Conservation (phyloP, 2,888 invertebrate species). For the Acleris sparsana region DNA sequence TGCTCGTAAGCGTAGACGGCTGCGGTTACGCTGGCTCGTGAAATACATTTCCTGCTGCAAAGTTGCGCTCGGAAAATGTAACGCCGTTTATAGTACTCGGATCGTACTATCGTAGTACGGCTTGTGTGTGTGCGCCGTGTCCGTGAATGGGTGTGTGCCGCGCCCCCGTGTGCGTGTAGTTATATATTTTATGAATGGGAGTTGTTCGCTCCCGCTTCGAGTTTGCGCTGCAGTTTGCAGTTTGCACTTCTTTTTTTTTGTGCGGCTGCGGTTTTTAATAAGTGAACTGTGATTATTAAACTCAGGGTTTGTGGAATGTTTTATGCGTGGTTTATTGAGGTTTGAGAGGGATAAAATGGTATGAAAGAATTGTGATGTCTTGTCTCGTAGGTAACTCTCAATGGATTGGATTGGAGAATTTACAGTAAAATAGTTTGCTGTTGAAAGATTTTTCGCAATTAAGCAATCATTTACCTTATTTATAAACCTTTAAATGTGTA, state of each 20-base stretch:
- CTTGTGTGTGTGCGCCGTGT: slow-evolving; percentile 52
- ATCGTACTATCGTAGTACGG: slow-evolving; percentile 74
- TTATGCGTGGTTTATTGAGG: slow-evolving; percentile 12
- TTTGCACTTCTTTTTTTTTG: slow-evolving; percentile 18
- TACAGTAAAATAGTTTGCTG: too few relatives aligned
- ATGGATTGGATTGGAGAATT: too few relatives aligned
- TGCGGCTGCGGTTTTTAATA: slow-evolving; percentile 24
- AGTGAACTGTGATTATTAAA: slow-evolving; percentile 29
- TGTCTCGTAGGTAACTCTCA: not conserved
- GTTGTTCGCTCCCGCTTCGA: slow-evolving; percentile 58
- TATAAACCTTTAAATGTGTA: too few relatives aligned
- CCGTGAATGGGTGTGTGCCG: slow-evolving; percentile 52
- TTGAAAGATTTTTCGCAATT: too few relatives aligned
- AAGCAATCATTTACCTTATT: too few relatives aligned
- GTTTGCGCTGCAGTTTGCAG: slow-evolving; percentile 40
- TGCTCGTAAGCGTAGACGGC: slow-evolving; percentile 43
- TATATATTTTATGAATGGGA: slow-evolving; percentile 69
- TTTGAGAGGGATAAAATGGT: not conserved
- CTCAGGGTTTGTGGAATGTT: slow-evolving; percentile 22
- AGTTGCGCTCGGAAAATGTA: slow-evolving; percentile 74
- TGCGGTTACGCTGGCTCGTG: slow-evolving; percentile 42
- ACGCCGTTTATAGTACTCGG: slow-evolving; percentile 77
- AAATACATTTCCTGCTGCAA: slow-evolving; percentile 51
- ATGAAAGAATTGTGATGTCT: not conserved
- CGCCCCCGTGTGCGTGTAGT: slow-evolving; percentile 46